A percentile compares a stretch with the other conserved stretches of the same genome.
Evolutionary conservation across 2,797 vertebrate genomes (phyloP).

Genomic region (Vultur gryphus): DNA sequence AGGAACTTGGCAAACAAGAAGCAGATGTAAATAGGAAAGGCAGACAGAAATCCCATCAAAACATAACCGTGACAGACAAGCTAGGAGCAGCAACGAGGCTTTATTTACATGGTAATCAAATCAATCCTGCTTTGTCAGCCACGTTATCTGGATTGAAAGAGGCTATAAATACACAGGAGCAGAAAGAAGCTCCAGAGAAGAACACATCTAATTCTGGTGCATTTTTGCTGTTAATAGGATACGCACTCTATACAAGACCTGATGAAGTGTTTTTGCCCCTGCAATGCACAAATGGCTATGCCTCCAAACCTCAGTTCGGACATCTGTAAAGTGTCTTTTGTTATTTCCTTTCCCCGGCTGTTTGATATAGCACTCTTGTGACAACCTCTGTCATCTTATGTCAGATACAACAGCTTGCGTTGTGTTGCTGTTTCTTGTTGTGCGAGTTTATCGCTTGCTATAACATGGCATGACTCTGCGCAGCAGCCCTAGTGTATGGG

Average conservation of each 20-base stretch:
- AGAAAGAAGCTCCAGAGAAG: constrained; percentile 16
- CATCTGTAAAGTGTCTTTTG: background rate
- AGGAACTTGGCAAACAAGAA: background rate
- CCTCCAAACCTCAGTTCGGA: background rate
- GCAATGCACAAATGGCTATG: background rate
- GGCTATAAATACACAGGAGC: constrained; percentile 47
- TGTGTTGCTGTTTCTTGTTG: background rate
- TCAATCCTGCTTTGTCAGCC: constrained; percentile 53
- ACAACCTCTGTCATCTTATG: background rate
- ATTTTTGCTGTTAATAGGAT: background rate
- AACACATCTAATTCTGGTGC: background rate
- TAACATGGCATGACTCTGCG: accelerated
- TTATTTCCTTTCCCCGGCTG: background rate
- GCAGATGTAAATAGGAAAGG: constrained; percentile 12
- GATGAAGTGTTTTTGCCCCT: background rate
- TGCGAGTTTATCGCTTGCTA: accelerated
- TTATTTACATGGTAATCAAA: constrained; percentile 57
- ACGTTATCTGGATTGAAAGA: constrained; percentile 24
- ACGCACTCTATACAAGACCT: background rate
- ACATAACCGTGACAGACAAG: constrained; percentile 23
- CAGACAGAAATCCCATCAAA: constrained; percentile 50
- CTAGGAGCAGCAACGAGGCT: constrained; percentile 13
- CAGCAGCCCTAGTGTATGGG: accelerated
- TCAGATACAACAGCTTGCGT: background rate
- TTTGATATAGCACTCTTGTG: background rate